Percentiles rank a stretch among this genome's conserved stretches.
These are phyloP conservation scores for Disparrhopalites patrizii DNA, from an alignment of 2,888 invertebrate genomes.

Conservation along the genomic window DNA sequence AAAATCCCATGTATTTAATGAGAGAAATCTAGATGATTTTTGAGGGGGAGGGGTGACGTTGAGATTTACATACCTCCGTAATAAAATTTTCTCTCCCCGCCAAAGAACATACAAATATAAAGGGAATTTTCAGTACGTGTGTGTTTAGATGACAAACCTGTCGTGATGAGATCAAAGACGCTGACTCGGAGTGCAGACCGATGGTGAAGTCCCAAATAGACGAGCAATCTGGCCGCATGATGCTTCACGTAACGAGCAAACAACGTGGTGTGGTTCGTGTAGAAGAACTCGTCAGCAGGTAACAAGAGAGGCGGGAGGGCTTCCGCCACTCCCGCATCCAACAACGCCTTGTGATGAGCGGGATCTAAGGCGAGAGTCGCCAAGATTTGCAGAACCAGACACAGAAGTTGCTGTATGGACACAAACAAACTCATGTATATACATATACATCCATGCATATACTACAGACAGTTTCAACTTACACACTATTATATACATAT, in stretches of 20 bases:
- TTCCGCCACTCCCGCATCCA: slow-evolving; percentile 60
- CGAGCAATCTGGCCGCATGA: slow-evolving; percentile 61
- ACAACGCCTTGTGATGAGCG: slow-evolving; percentile 56
- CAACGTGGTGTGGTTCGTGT: slow-evolving; percentile 63
- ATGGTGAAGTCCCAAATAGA: slow-evolving; percentile 62
- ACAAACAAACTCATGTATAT: slow-evolving; percentile 23
- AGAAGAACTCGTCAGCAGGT: slow-evolving; percentile 66
- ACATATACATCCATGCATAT: not conserved
- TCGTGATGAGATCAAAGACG: slow-evolving; percentile 57
- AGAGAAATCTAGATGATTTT: too few species aligned
- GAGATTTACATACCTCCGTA: too few species aligned
- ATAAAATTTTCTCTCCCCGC: too few species aligned
- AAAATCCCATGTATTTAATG: too few species aligned
- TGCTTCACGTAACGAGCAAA: slow-evolving; percentile 63
- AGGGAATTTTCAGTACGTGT: too few species aligned
- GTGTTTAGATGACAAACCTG: slow-evolving; percentile 53
- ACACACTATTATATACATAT: too few species aligned
- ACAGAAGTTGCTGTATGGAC: slow-evolving; percentile 61
- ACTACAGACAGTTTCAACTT: not conserved
- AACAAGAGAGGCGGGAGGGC: slow-evolving; percentile 61
- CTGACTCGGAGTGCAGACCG: slow-evolving; percentile 60
- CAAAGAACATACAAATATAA: not conserved
- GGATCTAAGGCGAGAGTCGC: slow-evolving; percentile 60
- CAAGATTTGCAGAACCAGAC: slow-evolving; percentile 60
- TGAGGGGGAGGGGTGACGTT: too few species aligned